Conservation (phyloP, 2,888 invertebrate genomes). For the Lissonota sp. region DNA sequence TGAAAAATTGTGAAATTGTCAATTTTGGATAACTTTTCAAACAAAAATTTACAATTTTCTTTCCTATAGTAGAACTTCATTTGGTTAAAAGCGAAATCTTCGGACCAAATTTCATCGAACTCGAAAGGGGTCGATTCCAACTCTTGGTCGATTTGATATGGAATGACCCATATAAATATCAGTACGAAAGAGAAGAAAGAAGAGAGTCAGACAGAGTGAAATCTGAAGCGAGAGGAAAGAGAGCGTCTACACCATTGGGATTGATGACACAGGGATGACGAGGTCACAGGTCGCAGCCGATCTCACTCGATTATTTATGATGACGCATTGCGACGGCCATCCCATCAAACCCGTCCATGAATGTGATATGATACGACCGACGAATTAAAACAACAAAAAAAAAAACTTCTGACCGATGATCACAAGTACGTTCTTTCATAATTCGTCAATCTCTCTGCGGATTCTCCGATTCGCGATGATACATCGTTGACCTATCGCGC, state of each 20-base stretch:
- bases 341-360: constrained; percentile 31
- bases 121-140: too few relatives aligned
- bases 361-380: constrained; percentile 14
- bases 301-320: constrained; percentile 75
- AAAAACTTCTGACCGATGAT: constrained; percentile 11
- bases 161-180: too few relatives aligned
- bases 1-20: too few relatives aligned
- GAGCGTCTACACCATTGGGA: constrained; percentile 53
- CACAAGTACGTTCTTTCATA: background rate
- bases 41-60: too few relatives aligned
- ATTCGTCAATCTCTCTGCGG: too few relatives aligned
- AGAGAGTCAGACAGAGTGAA: constrained; percentile 32
- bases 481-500: too few relatives aligned
- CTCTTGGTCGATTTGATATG: too few relatives aligned
- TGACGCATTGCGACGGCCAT: constrained; percentile 77
- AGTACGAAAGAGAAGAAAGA: background rate
- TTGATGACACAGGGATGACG: constrained; percentile 71
- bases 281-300: constrained; percentile 57
- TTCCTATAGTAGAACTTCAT: too few relatives aligned
- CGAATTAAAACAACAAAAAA: background rate
- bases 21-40: too few relatives aligned
- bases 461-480: too few relatives aligned
- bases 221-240: constrained; percentile 51
- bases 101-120: too few relatives aligned
- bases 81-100: too few relatives aligned